Base-by-base conservation (phyloP, 2,113 vertebrate genomes). In the Chaetura pelagica region DNA sequence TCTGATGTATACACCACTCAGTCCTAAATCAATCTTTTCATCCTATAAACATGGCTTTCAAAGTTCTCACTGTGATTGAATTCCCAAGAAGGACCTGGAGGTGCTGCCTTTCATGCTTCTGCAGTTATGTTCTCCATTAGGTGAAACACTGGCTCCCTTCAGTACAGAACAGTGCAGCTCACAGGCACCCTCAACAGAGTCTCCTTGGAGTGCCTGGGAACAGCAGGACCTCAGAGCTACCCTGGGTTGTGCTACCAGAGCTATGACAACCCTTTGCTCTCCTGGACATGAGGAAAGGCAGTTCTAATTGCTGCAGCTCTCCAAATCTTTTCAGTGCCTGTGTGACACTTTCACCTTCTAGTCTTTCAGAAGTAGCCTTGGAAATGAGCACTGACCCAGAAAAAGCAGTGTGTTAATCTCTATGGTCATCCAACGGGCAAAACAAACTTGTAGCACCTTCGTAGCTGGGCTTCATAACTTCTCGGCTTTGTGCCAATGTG, bases 341-440 rank as follows among this genome's bases (percentile, higher is more conserved):
- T 52, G 51, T 72, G 63, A 71, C 79, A 81, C 62, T 95, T 91
- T 64, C 66, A 61, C 61, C 54, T 85, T 73, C 46, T 71, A n/a
- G 49, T 68, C 62, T 93, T 87, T 83, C 73, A 30, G 64, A 78
- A 88, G 74, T 26, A 91, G 87, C 38, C 85, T 76, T 75, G 75
- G 79, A 96, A 93, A 90, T 32, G 52, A 88, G 81, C 71, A 46
- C 74, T 93, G 77, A 68, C 38, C 6, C 26, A 52, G 93, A 67
- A 90, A 76, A 88, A 86, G 21, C 35, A 46, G n/a, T 32, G 54
- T 69, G 55, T 89, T 88, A 61, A 89, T 95, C 82, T 87, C 61
- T 40, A 58, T 6, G 4, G 81, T 42, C 82, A 63, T 77, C 73
- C 32, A 35, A 79, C 54, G 87, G 87, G 51, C 74, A 94, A 79